Evolutionary conservation across 2,888 invertebrate species (phyloP).

Genomic region (Morinoia aosen): DNA sequence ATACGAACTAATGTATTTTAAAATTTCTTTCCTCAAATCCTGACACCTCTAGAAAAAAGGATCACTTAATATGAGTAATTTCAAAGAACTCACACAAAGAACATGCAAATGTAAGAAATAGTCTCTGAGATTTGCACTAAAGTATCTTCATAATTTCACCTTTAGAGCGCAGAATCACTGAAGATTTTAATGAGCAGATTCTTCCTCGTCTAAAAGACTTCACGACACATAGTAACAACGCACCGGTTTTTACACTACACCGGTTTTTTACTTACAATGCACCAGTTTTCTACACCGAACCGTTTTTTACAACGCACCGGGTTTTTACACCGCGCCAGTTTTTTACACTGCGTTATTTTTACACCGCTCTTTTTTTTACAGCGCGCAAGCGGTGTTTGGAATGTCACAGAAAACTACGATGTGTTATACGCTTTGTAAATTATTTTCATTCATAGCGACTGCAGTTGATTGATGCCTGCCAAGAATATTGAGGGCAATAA

Average conservation of each 20-base stretch:
- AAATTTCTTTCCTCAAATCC: background rate
- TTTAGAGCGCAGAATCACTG: background rate
- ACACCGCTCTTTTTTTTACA: too few relatives aligned
- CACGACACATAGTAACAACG: background rate
- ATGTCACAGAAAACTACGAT: background rate
- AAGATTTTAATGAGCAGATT: slow-evolving; percentile 2
- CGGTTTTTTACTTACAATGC: background rate
- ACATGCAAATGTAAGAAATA: background rate
- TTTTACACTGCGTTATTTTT: too few relatives aligned
- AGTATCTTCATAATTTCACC: background rate
- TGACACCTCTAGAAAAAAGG: background rate
- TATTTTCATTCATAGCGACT: background rate
- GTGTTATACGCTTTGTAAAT: background rate
- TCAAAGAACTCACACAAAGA: background rate
- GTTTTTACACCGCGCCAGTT: too few relatives aligned
- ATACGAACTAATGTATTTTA: background rate
- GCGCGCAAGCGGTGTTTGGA: background rate
- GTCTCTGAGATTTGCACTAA: background rate
- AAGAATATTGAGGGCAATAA: background rate
- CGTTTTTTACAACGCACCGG: background rate
- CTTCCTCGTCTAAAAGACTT: slow-evolving; percentile 7
- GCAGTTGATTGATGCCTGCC: background rate
- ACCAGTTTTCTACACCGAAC: background rate
- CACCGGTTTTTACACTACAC: background rate
- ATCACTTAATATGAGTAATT: background rate